Evolutionary conservation across 2,888 invertebrate genomes (phyloP).

Genomic region (Diplazon laetatorius): DNA sequence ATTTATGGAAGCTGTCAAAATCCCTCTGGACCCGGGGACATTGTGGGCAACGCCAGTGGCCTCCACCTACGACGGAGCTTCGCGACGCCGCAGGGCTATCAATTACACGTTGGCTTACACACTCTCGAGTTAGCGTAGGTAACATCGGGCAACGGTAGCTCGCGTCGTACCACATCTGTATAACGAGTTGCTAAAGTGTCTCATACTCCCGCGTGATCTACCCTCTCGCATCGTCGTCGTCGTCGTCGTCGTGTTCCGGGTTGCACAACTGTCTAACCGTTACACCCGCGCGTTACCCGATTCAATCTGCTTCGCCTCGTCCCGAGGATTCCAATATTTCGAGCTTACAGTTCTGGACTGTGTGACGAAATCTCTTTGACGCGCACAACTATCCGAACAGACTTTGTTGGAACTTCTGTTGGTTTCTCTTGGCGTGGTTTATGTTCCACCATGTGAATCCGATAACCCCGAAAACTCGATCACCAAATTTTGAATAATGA

Average conservation of each 20-base stretch:
- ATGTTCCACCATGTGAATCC: neutral
- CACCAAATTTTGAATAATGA: neutral
- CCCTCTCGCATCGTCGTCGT: too few relatives aligned
- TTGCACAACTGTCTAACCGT: slow-evolving; percentile 68
- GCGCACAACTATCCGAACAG: neutral
- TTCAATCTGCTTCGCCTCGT: slow-evolving; percentile 19
- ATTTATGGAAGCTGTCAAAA: slow-evolving; percentile 71
- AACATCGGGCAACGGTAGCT: slow-evolving; percentile 11
- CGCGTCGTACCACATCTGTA: slow-evolving; percentile 34
- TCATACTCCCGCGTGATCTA: slow-evolving; percentile 18
- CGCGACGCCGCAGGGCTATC: slow-evolving; percentile 72
- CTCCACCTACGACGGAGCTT: slow-evolving; percentile 60
- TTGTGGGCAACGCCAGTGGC: slow-evolving; percentile 5
- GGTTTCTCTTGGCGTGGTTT: neutral
- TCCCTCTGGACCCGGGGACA: slow-evolving; percentile 65
- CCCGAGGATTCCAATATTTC: neutral
- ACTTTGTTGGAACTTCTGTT: slow-evolving; percentile 5
- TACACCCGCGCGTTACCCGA: slow-evolving; percentile 45
- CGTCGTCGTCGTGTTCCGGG: neutral
- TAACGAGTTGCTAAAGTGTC: slow-evolving; percentile 73
- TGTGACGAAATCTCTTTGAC: slow-evolving; percentile 41
- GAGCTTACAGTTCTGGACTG: neutral
- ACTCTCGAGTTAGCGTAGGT: slow-evolving; percentile 67
- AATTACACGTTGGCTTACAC: slow-evolving; percentile 72
- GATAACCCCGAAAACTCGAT: neutral